A percentile compares a stretch with the other conserved stretches of the same genome.
Conservation (phyloP, 2,797 vertebrate species). For the Cercopithecus neglectus region DNA sequence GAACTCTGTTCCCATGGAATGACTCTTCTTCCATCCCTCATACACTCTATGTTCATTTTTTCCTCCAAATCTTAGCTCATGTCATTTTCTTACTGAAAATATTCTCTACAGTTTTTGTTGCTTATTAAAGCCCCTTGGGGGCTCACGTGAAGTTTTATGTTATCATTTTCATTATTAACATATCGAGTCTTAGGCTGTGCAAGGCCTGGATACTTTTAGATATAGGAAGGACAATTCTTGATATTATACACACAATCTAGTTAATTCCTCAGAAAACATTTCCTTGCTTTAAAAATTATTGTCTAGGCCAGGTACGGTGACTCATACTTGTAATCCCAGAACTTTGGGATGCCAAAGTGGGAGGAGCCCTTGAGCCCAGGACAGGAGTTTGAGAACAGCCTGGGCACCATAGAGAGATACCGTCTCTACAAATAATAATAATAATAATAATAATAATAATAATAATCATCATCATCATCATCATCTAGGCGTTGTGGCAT, state of each 20-base stretch:
- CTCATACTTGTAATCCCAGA: not conserved
- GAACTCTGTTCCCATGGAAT: not conserved
- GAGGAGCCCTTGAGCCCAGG: not conserved
- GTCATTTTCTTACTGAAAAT: not conserved
- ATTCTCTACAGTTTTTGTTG: not conserved
- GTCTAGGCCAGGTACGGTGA: not conserved
- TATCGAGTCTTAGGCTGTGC: not conserved
- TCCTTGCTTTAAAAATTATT: not conserved
- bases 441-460: rapidly evolving
- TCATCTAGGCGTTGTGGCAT: not conserved
- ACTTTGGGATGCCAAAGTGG: not conserved
- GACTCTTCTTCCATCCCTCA: not conserved
- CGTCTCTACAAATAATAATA: not conserved
- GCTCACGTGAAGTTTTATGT: not conserved
- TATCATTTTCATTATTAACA: not conserved
- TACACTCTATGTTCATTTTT: not conserved
- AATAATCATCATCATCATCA: too few relatives aligned
- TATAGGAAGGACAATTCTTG: not conserved
- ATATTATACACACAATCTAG: not conserved
- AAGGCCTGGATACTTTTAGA: not conserved
- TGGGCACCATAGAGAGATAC: not conserved
- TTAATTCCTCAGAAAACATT: not conserved
- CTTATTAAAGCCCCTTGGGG: not conserved
- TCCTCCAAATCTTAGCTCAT: not conserved
- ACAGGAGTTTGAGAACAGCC: not conserved